A percentile compares a stretch with the other conserved stretches of the same genome.
Evolutionary conservation across 2,113 vertebrate genomes (phyloP).

Genomic region (Brachyistius frenatus): DNA sequence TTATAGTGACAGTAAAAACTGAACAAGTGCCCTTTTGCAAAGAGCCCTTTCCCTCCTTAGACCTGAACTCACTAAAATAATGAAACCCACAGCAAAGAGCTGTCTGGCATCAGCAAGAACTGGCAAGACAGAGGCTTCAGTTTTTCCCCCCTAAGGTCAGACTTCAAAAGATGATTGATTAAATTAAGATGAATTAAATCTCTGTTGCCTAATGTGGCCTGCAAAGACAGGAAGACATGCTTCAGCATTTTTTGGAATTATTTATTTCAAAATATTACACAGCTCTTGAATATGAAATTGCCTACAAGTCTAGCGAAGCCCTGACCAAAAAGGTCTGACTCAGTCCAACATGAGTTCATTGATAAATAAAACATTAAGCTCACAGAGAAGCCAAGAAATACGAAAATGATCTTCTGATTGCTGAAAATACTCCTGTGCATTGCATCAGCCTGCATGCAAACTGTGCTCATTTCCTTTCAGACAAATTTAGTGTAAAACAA

Average conservation of each 20-base stretch:
- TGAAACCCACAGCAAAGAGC: slow-evolving; percentile 67
- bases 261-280: slow-evolving; percentile 74
- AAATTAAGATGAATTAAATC: slow-evolving; percentile 65
- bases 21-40: slow-evolving; percentile 79
- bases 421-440: slow-evolving; percentile 32
- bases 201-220: slow-evolving; percentile 38
- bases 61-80: slow-evolving; percentile 71
- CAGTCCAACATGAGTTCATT: slow-evolving; percentile 42
- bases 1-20: slow-evolving; percentile 78
- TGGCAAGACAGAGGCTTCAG: slow-evolving; percentile 35
- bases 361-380: slow-evolving; percentile 77
- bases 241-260: slow-evolving; percentile 56
- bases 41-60: slow-evolving; percentile 64
- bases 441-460: slow-evolving; percentile 44
- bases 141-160: slow-evolving; percentile 63
- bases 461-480: slow-evolving; percentile 49
- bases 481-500: slow-evolving; percentile 12
- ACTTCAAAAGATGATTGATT: slow-evolving; percentile 70
- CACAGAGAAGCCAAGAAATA: slow-evolving; percentile 29
- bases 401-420: slow-evolving; percentile 36
- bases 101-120: slow-evolving; percentile 70
- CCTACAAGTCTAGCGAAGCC: slow-evolving; percentile 12
- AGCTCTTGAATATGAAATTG: slow-evolving; percentile 48
- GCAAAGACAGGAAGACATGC: slow-evolving; percentile 35
- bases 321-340: slow-evolving; percentile 42